A percentile compares a stretch with the other conserved stretches of the same genome.
phyloP scores from a whole-genome alignment of 2,888 invertebrate genomes.

The Cephus rjabovi region DNA sequence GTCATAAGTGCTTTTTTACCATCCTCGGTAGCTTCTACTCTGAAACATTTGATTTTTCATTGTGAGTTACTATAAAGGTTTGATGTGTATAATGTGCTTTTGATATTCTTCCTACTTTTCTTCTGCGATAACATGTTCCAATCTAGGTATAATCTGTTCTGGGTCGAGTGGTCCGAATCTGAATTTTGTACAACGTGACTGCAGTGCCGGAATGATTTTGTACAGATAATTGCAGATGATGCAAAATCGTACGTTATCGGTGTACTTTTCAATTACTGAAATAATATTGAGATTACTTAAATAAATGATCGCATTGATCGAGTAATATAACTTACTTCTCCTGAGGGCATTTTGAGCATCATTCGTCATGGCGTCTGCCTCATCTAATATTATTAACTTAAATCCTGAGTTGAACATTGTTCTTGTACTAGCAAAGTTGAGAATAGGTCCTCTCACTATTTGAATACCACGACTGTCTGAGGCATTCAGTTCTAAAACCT shows the following conservation, averaged over 20 bases:
- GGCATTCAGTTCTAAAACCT: slow-evolving; percentile 94
- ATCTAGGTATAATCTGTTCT: slow-evolving; percentile 89
- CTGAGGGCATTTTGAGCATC: slow-evolving; percentile 99
- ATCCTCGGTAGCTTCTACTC: slow-evolving; percentile 86
- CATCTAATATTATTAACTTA: slow-evolving; percentile 96
- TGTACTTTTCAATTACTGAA: slow-evolving; percentile 98
- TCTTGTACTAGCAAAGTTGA: slow-evolving; percentile 96
- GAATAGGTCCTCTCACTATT: slow-evolving; percentile 92
- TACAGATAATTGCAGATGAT: slow-evolving; percentile 98
- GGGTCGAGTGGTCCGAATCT: slow-evolving; percentile 91
- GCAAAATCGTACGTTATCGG: slow-evolving; percentile 98
- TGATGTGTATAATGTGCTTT: background rate
- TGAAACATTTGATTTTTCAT: slow-evolving; percentile 58
- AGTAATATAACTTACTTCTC: slow-evolving; percentile 77
- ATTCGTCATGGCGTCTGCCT: slow-evolving; percentile 99
- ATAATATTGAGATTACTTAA: slow-evolving; percentile 39
- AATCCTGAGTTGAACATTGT: slow-evolving; percentile 94
- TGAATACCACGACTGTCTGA: slow-evolving; percentile 98
- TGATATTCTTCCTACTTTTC: slow-evolving; percentile 76
- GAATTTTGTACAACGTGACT: slow-evolving; percentile 97
- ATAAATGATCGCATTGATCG: slow-evolving; percentile 14
- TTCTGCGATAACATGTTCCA: slow-evolving; percentile 83
- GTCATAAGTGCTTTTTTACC: slow-evolving; percentile 90
- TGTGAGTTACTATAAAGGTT: slow-evolving; percentile 12
- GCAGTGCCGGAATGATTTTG: slow-evolving; percentile 98